Percentiles rank a stretch among this genome's conserved stretches.
phyloP scores from a whole-genome alignment of 2,888 invertebrate species.

The Acanthosepion pharaonis region DNA sequence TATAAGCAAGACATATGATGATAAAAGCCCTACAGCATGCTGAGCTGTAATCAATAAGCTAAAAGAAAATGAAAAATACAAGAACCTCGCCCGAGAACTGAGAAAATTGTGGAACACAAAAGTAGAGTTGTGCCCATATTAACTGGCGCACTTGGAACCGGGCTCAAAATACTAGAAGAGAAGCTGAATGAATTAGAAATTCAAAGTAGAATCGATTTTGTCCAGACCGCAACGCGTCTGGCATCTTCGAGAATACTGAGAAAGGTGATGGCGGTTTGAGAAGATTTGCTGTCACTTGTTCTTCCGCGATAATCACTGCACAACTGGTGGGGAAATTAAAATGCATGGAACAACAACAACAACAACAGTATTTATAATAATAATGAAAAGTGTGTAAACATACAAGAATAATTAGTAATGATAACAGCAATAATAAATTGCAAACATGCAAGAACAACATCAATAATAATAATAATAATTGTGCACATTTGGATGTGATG shows the following conservation, averaged over 20 bases:
- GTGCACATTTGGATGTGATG: too few species aligned
- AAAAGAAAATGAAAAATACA: not conserved
- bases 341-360: not conserved
- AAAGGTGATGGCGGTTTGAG: not conserved
- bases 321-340: not conserved
- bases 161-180: not conserved
- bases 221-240: not conserved
- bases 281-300: not conserved
- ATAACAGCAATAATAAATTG: too few species aligned
- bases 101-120: not conserved
- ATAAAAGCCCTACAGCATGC: too few species aligned
- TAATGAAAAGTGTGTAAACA: too few species aligned
- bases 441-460: too few species aligned
- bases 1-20: too few species aligned
- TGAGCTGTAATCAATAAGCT: too few species aligned
- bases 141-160: not conserved
- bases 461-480: too few species aligned
- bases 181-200: not conserved
- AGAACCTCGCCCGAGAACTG: not conserved
- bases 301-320: not conserved
- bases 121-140: not conserved
- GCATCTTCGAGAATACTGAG: not conserved
- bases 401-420: too few species aligned
- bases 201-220: too few species aligned
- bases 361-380: not conserved